phyloP scores from a whole-genome alignment of 1,140 invertebrate species.

The Calephelis nemesis region DNA sequence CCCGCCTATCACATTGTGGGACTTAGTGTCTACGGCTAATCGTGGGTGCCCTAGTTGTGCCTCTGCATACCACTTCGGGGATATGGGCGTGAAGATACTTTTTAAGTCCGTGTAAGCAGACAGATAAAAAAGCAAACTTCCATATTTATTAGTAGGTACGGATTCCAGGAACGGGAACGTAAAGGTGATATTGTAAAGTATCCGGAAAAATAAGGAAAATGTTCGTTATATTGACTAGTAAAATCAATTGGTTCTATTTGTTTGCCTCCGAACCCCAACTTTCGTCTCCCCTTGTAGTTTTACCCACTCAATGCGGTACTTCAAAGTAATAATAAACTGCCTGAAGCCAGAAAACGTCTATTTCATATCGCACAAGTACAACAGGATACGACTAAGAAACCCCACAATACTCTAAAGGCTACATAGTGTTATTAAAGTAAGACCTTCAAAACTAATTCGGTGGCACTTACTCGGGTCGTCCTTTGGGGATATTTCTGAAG shows the following conservation, averaged over 20 bases:
- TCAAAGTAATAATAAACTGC: slow-evolving; percentile 77
- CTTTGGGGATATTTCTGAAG: slow-evolving; percentile 43
- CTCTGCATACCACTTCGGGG: too few relatives aligned
- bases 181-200: slow-evolving; percentile 29
- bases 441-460: slow-evolving; percentile 66
- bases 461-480: slow-evolving; percentile 50
- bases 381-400: slow-evolving; percentile 51
- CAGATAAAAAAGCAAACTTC: too few relatives aligned
- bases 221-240: slow-evolving; percentile 56
- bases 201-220: slow-evolving; percentile 46
- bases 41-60: too few relatives aligned
- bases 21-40: too few relatives aligned
- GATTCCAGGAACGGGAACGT: neutral
- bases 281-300: slow-evolving; percentile 45
- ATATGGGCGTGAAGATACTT: too few relatives aligned
- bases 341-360: slow-evolving; percentile 76
- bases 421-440: slow-evolving; percentile 70
- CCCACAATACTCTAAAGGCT: slow-evolving; percentile 64
- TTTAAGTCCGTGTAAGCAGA: too few relatives aligned
- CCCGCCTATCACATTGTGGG: too few relatives aligned
- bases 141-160: too few relatives aligned
- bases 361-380: slow-evolving; percentile 64
- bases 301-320: slow-evolving; percentile 49
- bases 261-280: slow-evolving; percentile 64
- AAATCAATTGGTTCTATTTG: slow-evolving; percentile 66